Evolutionary conservation across 2,888 invertebrate genomes (phyloP).

Genomic region (Phaonia tiefii): DNA sequence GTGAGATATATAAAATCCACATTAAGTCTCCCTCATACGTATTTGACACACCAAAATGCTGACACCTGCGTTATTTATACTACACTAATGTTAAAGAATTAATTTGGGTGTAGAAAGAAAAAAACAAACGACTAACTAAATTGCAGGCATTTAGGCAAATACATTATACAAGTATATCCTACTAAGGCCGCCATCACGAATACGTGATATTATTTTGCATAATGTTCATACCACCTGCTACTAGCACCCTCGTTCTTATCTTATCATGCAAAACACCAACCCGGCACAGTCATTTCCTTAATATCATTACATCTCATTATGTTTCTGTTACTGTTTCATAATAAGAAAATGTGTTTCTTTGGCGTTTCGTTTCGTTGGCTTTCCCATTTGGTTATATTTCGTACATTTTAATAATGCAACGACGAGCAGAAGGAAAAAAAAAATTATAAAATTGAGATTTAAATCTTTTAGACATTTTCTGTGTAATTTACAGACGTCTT

Average conservation of each 20-base stretch:
- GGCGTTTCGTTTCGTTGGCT: not conserved
- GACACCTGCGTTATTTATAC: too few relatives aligned
- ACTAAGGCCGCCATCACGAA: not conserved
- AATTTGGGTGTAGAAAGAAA: too few relatives aligned
- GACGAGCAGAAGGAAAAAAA: constrained; percentile 14
- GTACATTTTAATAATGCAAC: constrained; percentile 54
- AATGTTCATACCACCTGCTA: not conserved
- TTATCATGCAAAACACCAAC: not conserved
- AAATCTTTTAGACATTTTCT: constrained; percentile 61
- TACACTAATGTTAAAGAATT: too few relatives aligned
- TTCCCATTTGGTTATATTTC: constrained; percentile 40
- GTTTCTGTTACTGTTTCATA: constrained; percentile 10
- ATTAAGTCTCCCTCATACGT: too few relatives aligned
- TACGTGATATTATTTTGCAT: constrained; percentile 20
- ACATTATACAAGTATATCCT: too few relatives aligned
- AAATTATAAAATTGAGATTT: constrained; percentile 66
- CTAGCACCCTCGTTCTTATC: not conserved
- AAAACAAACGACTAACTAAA: too few relatives aligned
- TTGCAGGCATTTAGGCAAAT: too few relatives aligned
- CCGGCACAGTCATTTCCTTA: constrained; percentile 22
- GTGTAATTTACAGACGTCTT: constrained; percentile 64
- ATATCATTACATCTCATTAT: constrained; percentile 29
- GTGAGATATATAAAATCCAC: too few relatives aligned
- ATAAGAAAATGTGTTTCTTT: constrained; percentile 2
- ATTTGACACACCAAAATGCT: too few relatives aligned